Base-by-base conservation (phyloP, 2,888 invertebrate genomes). In the Euzophera pinguis region DNA sequence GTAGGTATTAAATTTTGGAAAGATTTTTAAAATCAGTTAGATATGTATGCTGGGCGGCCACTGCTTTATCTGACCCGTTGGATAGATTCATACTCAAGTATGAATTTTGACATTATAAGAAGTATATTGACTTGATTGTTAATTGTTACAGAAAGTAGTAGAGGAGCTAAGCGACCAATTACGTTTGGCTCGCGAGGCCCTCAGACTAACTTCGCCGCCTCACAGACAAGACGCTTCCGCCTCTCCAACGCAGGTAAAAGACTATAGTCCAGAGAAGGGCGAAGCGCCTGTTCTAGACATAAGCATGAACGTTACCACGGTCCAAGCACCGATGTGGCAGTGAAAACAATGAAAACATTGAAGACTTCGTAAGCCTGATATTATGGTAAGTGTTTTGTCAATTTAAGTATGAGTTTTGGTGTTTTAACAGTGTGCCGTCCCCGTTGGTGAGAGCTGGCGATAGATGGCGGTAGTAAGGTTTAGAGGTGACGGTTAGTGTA, bases 121-220 rank as follows among this genome's bases (percentile, higher is more conserved):
- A n/a, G n/a, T n/a, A n/a, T n/a, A n/a, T n/a, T n/a, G n/a, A n/a
- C n/a, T n/a, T n/a, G n/a, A n/a, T n/a, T n/a, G n/a, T n/a, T n/a
- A n/a, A 10, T 53, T 53, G 37, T 63, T 60, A 43, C 83, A 96
- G 96, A 89, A 93, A 78, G 93, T 94, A 68, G 95, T 96, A 61
- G 95, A 96, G 69, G 93, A 94, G 17, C 85, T 97, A 50, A 92
- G 94, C 70, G 93, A 93, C 52, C 96, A 97, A 81, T 85, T 97
- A 53, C 93, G 95, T 52, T 92, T 93, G 56, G 95, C 96, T 59
- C 92, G 96, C 60, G 91, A 95, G 79, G 95, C 95, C 50, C 85
- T 97, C 38, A 75, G 86, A 29, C 64, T 76, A 45, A 71, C 84
- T 13, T 69, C 80, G 3, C 61, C 84, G 62, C 9, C 16, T 10